These are phyloP conservation scores for Manduca sexta DNA, from an alignment of 1,140 invertebrate genomes.

Conservation along the genomic window DNA sequence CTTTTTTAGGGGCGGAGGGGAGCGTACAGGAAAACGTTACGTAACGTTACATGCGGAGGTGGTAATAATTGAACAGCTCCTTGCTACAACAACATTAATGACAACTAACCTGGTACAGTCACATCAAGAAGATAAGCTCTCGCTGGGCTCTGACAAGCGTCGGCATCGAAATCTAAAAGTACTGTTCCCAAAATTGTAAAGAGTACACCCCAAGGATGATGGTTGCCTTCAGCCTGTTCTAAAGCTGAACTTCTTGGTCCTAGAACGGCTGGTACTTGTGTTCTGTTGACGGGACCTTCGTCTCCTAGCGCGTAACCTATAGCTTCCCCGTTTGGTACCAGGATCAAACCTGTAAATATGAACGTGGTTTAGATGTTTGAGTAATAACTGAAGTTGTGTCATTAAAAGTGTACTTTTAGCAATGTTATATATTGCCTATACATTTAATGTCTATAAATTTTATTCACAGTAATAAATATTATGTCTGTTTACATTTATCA, in stretches of 20 bases:
- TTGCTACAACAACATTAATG: neutral
- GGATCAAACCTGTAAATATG: constrained; percentile 79
- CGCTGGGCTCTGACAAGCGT: constrained; percentile 95
- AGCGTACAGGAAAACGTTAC: too few relatives aligned
- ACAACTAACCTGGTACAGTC: constrained; percentile 83
- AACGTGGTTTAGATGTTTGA: constrained; percentile 1
- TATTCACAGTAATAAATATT: too few relatives aligned
- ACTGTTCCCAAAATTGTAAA: constrained; percentile 96
- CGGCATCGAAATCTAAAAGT: constrained; percentile 95
- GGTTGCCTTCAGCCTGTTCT: constrained; percentile 38
- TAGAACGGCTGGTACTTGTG: constrained; percentile 41
- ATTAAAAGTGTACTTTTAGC: too few relatives aligned
- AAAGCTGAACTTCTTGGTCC: constrained; percentile 57
- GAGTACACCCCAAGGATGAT: constrained; percentile 90
- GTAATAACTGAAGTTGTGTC: too few relatives aligned
- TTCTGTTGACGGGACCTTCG: constrained; percentile 50
- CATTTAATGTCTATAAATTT: too few relatives aligned
- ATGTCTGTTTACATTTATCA: too few relatives aligned
- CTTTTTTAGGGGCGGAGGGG: too few relatives aligned
- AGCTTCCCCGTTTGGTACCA: constrained; percentile 92
- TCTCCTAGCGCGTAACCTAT: constrained; percentile 90
- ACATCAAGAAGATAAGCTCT: constrained; percentile 95
- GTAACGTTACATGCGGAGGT: neutral
- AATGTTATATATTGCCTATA: too few relatives aligned
- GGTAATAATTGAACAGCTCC: neutral